These are phyloP conservation scores for Leptinotarsa juncta DNA, from an alignment of 2,888 invertebrate genomes.

Conservation along the genomic window DNA sequence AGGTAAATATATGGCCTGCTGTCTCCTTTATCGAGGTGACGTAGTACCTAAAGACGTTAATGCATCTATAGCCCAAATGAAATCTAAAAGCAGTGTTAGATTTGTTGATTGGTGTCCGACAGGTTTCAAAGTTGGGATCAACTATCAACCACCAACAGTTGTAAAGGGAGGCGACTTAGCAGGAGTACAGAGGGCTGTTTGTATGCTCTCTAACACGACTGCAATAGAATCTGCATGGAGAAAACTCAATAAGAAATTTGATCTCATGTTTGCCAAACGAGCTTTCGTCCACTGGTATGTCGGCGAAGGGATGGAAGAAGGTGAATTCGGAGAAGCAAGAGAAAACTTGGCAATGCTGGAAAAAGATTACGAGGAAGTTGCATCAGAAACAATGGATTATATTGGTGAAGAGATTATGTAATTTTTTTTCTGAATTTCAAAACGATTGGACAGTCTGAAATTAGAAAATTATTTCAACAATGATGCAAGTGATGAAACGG, in stretches of 20 bases:
- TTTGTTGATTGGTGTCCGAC: conserved; percentile 98
- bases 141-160: conserved; percentile 79
- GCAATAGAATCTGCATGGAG: conserved; percentile 92
- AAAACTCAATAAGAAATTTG: conserved; percentile 92
- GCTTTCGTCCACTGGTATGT: conserved; percentile 95
- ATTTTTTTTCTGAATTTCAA: neutral
- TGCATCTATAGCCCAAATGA: conserved; percentile 82
- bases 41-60: conserved; percentile 92
- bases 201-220: conserved; percentile 92
- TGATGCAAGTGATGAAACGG: too few species aligned
- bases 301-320: conserved; percentile 83
- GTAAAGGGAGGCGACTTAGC: conserved; percentile 84
- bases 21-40: conserved; percentile 88
- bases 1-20: conserved; percentile 88
- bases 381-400: conserved; percentile 69
- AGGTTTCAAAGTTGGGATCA: conserved; percentile 78
- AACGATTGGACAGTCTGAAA: too few species aligned
- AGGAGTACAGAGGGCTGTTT: conserved; percentile 86
- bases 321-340: conserved; percentile 84
- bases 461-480: too few species aligned
- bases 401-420: neutral
- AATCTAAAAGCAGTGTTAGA: conserved; percentile 79
- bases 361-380: conserved; percentile 81
- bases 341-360: conserved; percentile 81
- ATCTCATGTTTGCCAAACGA: conserved; percentile 91